phyloP scores from a whole-genome alignment of 2,797 vertebrate species.

The Spinus pinus region DNA sequence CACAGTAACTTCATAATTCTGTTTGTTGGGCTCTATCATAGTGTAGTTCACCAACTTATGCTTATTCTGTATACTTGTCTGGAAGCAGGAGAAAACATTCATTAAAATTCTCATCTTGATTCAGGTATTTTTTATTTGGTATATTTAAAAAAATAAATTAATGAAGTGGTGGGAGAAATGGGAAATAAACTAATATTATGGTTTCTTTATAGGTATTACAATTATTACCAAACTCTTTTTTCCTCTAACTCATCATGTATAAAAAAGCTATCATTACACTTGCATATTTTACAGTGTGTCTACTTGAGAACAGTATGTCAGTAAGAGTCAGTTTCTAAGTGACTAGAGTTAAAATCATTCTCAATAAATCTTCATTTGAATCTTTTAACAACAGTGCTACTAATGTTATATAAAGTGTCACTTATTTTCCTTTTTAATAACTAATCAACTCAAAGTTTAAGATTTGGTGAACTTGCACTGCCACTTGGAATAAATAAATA shows the following conservation, averaged over 20 bases:
- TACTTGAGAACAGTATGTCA: conserved; percentile 54
- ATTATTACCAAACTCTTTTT: conserved; percentile 36
- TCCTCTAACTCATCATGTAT: neutral
- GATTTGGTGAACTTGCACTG: conserved; percentile 44
- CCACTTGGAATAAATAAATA: conserved; percentile 61
- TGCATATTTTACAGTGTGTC: conserved; percentile 52
- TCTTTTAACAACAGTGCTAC: conserved; percentile 44
- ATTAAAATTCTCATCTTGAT: conserved; percentile 20
- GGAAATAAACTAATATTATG: conserved; percentile 24
- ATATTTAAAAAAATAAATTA: conserved; percentile 57
- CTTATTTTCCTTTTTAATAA: conserved; percentile 42
- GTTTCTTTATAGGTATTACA: conserved; percentile 33
- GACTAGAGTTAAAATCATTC: conserved; percentile 65
- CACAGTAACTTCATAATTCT: neutral
- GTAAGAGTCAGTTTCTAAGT: conserved; percentile 59
- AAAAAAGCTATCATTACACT: conserved; percentile 43
- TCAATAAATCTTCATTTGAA: conserved; percentile 38
- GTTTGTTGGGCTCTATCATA: neutral
- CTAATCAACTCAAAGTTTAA: conserved; percentile 22
- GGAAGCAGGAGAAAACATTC: conserved; percentile 16
- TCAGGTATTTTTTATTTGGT: neutral
- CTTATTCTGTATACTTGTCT: neutral
- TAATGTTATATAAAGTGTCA: conserved; percentile 22
- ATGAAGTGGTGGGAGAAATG: neutral
- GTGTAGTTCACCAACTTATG: neutral